These are phyloP conservation scores for Eulemur rufifrons DNA, from an alignment of 2,113 vertebrate species.

Conservation along the genomic window DNA sequence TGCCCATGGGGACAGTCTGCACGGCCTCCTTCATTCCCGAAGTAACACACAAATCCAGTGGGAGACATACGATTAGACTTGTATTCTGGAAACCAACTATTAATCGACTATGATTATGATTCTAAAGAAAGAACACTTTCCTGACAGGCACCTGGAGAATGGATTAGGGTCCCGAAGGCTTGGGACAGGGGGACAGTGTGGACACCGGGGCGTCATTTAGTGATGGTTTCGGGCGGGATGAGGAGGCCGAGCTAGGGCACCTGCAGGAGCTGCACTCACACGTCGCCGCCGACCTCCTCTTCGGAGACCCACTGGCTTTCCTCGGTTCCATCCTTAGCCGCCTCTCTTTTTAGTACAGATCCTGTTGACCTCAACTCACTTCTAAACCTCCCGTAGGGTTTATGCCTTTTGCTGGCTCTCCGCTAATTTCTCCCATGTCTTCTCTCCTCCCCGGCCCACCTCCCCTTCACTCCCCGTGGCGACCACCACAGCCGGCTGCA, in stretches of 20 bases:
- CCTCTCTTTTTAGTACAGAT: background rate
- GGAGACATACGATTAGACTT: background rate
- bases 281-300: rapidly evolving
- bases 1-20: rapidly evolving
- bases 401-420: background rate
- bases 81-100: background rate
- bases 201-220: rapidly evolving
- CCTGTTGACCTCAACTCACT: background rate
- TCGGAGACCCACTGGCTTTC: background rate
- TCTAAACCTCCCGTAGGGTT: background rate
- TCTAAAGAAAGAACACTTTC: background rate
- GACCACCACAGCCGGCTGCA: background rate
- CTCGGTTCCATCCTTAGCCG: background rate
- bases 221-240: background rate
- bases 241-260: background rate
- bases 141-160: background rate
- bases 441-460: background rate
- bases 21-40: background rate
- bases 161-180: background rate
- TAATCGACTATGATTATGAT: background rate
- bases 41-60: background rate
- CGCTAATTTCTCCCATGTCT: background rate
- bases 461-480: background rate
- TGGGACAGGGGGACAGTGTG: rapidly evolving
- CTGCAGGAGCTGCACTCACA: rapidly evolving